Evolutionary conservation across 2,888 invertebrate species (phyloP), one percentile per base, ranked within the genome.

Genomic region (Geophilus truncorum): DNA sequence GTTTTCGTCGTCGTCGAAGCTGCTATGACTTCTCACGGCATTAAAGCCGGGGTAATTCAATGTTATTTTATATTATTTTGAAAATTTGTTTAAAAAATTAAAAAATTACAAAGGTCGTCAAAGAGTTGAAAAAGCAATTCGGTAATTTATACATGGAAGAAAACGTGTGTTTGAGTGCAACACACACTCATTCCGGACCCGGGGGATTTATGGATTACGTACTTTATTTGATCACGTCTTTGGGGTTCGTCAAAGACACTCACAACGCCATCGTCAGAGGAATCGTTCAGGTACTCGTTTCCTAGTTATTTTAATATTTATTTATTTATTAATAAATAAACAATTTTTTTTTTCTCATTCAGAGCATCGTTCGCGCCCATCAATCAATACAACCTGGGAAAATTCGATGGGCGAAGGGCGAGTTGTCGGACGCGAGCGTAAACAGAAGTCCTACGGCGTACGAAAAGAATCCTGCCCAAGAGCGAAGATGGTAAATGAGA

Each of bases 401-500:
- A 81, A 89, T 96, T 83, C 92, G 89, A 85, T 88, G 93, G 25
- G 90, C 90, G 0, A 90, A 91, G 81, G 93, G 92, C 0, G 90
- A 92, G 83, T 87, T 97, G 0, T 85, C 92, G 7, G 91, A 93
- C 80, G 94, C 93, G 0, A 96, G 94, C 86, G 95, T 96, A 82
- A 97, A 97, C 87, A 89, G 97, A 79, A 96, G 96, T 79, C 97
- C 97, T 0, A 89, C 91, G 0, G 93, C 97, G 0, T 97, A 97
- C 86, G 85, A 92, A 15, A 89, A 91, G 80, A 97, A 97, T 88
- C 96, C 97, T 0, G 88, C 9, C 9, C 2, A 15, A 7, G 40
- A 40, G 40, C 9, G 40, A 40, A 40, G 15, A 15, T 12, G 40
- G 40, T 40, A 15, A 40, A 12, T 32, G 7, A 32, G 32, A 40